Base-by-base conservation (phyloP, 2,113 vertebrate genomes). In the Monarcha castaneiventris region DNA sequence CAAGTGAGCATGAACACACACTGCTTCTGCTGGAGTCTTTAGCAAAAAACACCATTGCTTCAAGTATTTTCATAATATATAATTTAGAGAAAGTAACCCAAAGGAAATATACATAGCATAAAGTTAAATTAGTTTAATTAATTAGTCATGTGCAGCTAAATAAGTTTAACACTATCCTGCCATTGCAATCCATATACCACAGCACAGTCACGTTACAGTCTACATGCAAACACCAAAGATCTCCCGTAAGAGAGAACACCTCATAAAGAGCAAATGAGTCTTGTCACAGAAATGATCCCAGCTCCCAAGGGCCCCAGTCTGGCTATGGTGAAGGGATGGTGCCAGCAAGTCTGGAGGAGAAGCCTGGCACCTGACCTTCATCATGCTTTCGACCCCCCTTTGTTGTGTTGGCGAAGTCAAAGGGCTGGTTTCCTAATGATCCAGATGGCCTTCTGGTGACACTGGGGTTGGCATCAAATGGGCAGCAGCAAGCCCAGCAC, bases 361-460 rank as follows among this genome's bases (percentile, higher is more conserved):
- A 46, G 73, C 56, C 54, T 84, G 89, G 89, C 89, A 88, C 54
- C 49, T 78, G 52, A 77, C 73, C 77, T 87, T 74, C 87, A 16
- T 74, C 83, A 14, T 2, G 39, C 61, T 72, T 52, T 43, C 1
- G 2, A 64, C 84, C 84, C 64, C 39, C 52, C 48, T 62, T 27
- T 58, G 49, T 10, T 48, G 41, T 8, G 1, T 66, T 5, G 17
- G 17, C 0, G 0, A 85, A 94, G 87, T 87, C 87, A 93, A 87
- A 91, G 82, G 71, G 62, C 49, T 76, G 44, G 74, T 78, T 32
- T 87, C 90, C 92, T 95, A 96, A 94, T 56, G 90, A 94, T 89
- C 71, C 62, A 48, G 58, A 72, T 68, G 82, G 52, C 95, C 84
- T 91, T 44, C 49, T 68, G 62, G 35, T 93, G 92, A 90, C 94